Base-by-base conservation (phyloP, 1,140 invertebrate species). In the Aphaenogaster ashmeadi region DNA sequence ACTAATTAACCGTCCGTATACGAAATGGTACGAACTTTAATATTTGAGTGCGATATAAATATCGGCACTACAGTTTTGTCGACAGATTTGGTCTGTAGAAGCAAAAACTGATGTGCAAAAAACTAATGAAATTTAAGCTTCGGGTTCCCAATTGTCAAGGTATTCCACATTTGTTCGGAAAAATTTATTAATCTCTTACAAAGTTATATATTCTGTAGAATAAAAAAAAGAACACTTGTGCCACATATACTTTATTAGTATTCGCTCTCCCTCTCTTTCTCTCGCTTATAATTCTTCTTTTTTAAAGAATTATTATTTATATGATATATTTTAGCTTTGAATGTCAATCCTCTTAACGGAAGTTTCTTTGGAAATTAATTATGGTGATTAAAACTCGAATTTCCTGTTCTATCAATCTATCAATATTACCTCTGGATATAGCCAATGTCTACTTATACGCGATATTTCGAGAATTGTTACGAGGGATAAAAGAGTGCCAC, bases 401-500 rank as follows among this genome's bases (percentile, higher is more conserved):
- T 81, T 47, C 11, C 0, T 13, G 9, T 64, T 36, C 18, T 72
- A 87, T 27, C 18, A 66, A 87, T 27, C 21, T 44, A 50, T n/a
- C 60, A 47, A 90, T 90, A 90, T 85, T 78, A 56, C 11, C 44
- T 69, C 66, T 13, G 66, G 5, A 15, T n/a, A 21, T 60, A 64
- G 13, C 41, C 27, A 47, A 9, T 90, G 87, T 86, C 87, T 91
- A 84, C 87, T 91, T 90, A 91, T 91, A 90, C 89, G 67, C 3
- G 83, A 84, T 91, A 89, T 91, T 88, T 91, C 79, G 87, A 85
- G 85, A 64, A 91, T 88, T 88, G 90, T 91, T 91, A 89, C 79
- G 74, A 71, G 58, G 41, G 18, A 27, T 60, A 66, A 91, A 90
- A 91, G 89, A 77, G 81, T 80, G 66, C 36, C n/a, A 60, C 62